Evolutionary conservation across 1,140 invertebrate species (phyloP).

Genomic region (Scaptomyza graminum): DNA sequence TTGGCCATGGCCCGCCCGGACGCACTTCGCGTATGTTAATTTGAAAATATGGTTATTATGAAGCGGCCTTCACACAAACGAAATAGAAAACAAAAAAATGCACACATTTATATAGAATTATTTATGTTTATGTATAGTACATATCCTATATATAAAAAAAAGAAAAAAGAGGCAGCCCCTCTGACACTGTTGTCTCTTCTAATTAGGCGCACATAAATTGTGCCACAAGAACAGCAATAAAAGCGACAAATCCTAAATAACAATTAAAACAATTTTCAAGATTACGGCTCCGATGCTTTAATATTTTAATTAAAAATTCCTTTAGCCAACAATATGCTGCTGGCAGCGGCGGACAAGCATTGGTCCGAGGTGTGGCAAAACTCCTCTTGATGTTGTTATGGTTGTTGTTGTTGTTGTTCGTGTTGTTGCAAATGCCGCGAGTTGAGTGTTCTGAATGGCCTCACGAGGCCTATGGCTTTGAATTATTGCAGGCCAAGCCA

Average conservation of each 20-base stretch:
- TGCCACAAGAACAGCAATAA: constrained; percentile 48
- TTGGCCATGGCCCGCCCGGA: constrained; percentile 37
- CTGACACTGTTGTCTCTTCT: constrained; percentile 71
- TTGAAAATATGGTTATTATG: constrained; percentile 83
- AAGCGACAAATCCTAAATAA: constrained; percentile 77
- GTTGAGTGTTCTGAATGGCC: constrained; percentile 71
- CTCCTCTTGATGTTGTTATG: not conserved
- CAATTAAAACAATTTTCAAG: constrained; percentile 82
- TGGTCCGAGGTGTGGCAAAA: constrained; percentile 17
- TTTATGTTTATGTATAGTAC: not conserved
- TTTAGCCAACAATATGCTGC: constrained; percentile 55
- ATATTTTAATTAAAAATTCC: constrained; percentile 83
- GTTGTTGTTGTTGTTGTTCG: constrained; percentile 28
- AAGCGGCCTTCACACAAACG: constrained; percentile 53
- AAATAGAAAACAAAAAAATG: constrained; percentile 21
- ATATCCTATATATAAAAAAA: not conserved
- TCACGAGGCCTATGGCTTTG: constrained; percentile 79
- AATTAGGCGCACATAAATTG: constrained; percentile 77
- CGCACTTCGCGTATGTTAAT: constrained; percentile 74
- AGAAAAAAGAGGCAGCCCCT: constrained; percentile 4
- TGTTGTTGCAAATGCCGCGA: constrained; percentile 16
- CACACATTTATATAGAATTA: constrained; percentile 14
- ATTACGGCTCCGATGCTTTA: constrained; percentile 72
- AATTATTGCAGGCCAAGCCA: constrained; percentile 79
- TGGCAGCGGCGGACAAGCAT: constrained; percentile 2